Evolutionary conservation across 2,113 vertebrate genomes (phyloP), one percentile per base, ranked within the genome.

Genomic region (Lontra canadensis): DNA sequence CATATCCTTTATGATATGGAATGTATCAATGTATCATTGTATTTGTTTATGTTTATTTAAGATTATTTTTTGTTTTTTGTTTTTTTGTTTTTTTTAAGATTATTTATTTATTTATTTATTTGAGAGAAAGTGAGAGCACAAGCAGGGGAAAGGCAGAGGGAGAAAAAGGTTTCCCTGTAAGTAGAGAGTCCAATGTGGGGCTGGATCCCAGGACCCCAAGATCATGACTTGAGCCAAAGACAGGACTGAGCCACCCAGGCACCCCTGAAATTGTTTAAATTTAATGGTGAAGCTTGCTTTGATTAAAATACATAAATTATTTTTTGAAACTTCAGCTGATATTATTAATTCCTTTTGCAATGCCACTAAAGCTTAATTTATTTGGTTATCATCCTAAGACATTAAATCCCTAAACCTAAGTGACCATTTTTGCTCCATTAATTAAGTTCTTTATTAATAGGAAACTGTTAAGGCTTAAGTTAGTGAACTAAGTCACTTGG

Each of bases 281-380:
- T 88, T 69, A 96, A 29, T 0, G 89, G 2, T 83, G 34, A 47
- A 63, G 55, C 7, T 76, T 74, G 15, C 2, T 95, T 97, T 96
- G 94, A 98, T 98, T 98, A 94, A 97, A 98, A 94, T 95, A 95
- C 80, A 6, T 0, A 96, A 97, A 98, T 90, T 47, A 47, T 76
- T 47, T 76, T 47, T 36, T 87, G 94, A 39, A 96, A 65, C 57
- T 74, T 49, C 65, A 55, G 17, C 73, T 55, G 65, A 86, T 10
- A 74, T 91, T 92, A 42, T 89, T 87, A 83, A 17, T 74, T 96
- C 79, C 82, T 29, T 94, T 83, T 55, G 29, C 4, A 96, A 42
- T 65, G 71, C 2, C 7, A 73, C 14, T 82, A 59, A 11, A 93
- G 6, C 67, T 39, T 91, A 89, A 97, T 97, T 98, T 98, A 94